Evolutionary conservation across 2,888 invertebrate genomes (phyloP).

Genomic region (Xestia sexstrigata): DNA sequence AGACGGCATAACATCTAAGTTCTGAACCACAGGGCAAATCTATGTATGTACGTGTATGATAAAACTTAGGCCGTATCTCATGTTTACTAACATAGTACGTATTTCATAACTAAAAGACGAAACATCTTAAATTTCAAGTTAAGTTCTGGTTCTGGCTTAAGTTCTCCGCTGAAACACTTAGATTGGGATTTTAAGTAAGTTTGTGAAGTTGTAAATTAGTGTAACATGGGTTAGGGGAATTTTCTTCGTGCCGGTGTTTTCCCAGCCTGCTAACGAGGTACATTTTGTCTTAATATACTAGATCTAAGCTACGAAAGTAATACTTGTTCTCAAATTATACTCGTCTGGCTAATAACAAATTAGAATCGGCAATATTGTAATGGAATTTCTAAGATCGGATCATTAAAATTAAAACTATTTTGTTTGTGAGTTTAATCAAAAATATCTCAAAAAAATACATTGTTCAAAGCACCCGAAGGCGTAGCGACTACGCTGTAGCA

Average conservation of each 20-base stretch:
- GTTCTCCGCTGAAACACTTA: conserved; percentile 49
- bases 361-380: not conserved
- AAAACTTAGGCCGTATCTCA: conserved; percentile 48
- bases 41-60: conserved; percentile 38
- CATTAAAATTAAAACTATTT: not conserved
- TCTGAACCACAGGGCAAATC: conserved; percentile 36
- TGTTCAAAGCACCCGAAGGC: not conserved
- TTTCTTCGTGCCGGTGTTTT: conserved; percentile 18
- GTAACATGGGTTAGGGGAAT: conserved; percentile 31
- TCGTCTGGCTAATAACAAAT: not conserved
- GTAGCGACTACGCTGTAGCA: conserved; percentile 19
- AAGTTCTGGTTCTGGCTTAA: conserved; percentile 38
- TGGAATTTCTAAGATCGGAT: not conserved
- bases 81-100: conserved; percentile 42
- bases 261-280: conserved; percentile 20
- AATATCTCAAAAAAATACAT: not conserved
- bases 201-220: conserved; percentile 44
- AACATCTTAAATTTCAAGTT: conserved; percentile 47
- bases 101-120: conserved; percentile 39
- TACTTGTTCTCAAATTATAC: not conserved
- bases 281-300: conserved; percentile 7
- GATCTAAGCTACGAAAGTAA: not conserved
- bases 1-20: conserved; percentile 35
- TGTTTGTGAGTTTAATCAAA: not conserved
- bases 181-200: conserved; percentile 57